Base-by-base conservation (phyloP, 2,797 vertebrate genomes). In the Phataginus tetradactyla region DNA sequence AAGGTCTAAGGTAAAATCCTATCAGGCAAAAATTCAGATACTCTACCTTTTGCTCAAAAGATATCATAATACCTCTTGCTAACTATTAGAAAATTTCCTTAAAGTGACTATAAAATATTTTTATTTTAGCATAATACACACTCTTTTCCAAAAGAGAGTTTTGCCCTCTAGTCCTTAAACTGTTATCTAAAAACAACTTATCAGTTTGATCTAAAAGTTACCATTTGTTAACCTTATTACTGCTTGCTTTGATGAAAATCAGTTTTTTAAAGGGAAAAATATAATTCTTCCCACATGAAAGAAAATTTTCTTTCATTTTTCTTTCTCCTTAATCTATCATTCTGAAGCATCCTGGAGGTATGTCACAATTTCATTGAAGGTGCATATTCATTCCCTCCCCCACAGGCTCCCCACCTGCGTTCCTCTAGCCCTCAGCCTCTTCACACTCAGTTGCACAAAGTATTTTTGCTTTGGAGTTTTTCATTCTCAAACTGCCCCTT, bases 381-480 rank as follows among this genome's bases (percentile, higher is more conserved):
- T 34, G 61, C 14, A 85, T 2, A 81, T 55, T 88, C 37, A 63
- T 34, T 69, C 79, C 79, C 39, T 29, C 37, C 57, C 45, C 25
- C 21, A 23, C 42, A 27, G 7, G 49, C 10, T 55, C 5, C n/a
- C 5, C 12, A 55, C 2, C 21, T 64, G 32, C 45, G 29, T 72
- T 27, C 25, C 42, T 86, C 34, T 74, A 12, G 71, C 21, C 57
- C 59, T 83, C 59, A 45, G 45, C 9, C 32, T 63, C 42, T 21
- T 59, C 32, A 63, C 18, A 69, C 5, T 79, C 2, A 94, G 34
- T 63, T 92, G 55, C 15, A 96, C n/a, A 90, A 93, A 94, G 57
- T 96, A 94, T 57, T 97, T 95, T 96, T 78, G 37, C 80, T 95
- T 74, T 55, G 10, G 45, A 97, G 51, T 91, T 59, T 49, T 98